A percentile compares a stretch with the other conserved stretches of the same genome.
Evolutionary conservation across 2,113 vertebrate species (phyloP).

Genomic region (Prinia subflava): DNA sequence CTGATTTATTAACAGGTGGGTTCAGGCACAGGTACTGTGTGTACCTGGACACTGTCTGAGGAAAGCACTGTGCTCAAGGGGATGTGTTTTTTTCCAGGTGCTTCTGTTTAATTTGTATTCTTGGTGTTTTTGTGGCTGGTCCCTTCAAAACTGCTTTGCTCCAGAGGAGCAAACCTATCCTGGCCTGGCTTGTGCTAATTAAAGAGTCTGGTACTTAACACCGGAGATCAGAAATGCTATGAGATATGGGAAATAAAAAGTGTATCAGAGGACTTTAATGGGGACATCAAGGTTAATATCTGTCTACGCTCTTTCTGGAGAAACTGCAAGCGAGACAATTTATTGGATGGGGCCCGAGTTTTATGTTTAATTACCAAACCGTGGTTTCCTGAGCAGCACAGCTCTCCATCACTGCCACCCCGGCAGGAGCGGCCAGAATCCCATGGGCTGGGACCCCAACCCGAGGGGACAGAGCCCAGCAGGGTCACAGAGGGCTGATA

Average conservation of each 20-base stretch:
- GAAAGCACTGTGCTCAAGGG: not conserved
- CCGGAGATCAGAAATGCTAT: not conserved
- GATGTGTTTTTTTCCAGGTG: not conserved
- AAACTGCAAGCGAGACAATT: conserved; percentile 36
- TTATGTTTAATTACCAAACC: conserved; percentile 61
- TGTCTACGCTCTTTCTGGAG: not conserved
- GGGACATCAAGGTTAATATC: conserved; percentile 54
- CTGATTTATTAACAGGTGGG: not conserved
- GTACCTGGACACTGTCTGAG: not conserved
- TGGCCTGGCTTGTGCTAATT: conserved; percentile 20
- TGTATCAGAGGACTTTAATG: conserved; percentile 36
- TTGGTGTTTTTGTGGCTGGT: not conserved
- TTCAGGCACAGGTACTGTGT: not conserved
- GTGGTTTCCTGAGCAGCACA: conserved; percentile 13
- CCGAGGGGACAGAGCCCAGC: not conserved
- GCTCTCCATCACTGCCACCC: not conserved
- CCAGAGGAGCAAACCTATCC: not conserved
- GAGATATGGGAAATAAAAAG: conserved; percentile 40
- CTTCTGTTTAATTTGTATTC: not conserved
- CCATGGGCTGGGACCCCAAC: not conserved
- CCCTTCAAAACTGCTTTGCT: conserved; percentile 26
- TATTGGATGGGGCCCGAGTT: not conserved
- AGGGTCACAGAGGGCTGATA: not conserved
- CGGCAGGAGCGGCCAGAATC: not conserved
- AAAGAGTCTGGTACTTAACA: conserved; percentile 42